phyloP scores from a whole-genome alignment of 2,888 invertebrate species.

The Aphodius granarius region DNA sequence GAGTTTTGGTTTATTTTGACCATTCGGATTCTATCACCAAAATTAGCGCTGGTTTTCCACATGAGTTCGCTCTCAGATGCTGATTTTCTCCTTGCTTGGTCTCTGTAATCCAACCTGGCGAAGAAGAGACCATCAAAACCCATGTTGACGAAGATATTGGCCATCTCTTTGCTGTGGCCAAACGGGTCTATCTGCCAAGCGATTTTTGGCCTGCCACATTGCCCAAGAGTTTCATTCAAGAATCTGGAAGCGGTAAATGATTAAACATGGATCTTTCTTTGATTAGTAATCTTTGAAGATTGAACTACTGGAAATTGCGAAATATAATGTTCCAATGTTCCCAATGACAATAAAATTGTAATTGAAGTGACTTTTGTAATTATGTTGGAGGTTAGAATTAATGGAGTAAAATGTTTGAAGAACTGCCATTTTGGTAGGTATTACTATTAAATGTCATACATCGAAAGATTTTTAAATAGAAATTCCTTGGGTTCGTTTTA shows the following conservation, averaged over 20 bases:
- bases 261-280: too few relatives aligned
- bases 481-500: too few relatives aligned
- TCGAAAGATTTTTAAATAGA: too few relatives aligned
- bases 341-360: too few relatives aligned
- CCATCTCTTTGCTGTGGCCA: conserved; percentile 86
- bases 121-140: conserved; percentile 88
- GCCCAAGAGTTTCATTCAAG: conserved; percentile 68
- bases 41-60: conserved; percentile 75
- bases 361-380: too few relatives aligned
- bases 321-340: too few relatives aligned
- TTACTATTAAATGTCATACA: too few relatives aligned
- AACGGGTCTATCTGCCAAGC: conserved; percentile 89
- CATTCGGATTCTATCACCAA: conserved; percentile 42
- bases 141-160: conserved; percentile 77
- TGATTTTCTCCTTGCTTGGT: conserved; percentile 67
- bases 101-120: conserved; percentile 85
- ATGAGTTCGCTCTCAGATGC: conserved; percentile 74
- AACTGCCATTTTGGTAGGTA: too few relatives aligned
- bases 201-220: conserved; percentile 71
- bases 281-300: too few relatives aligned
- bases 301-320: too few relatives aligned
- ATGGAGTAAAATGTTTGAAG: too few relatives aligned
- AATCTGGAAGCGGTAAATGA: conserved; percentile 53
- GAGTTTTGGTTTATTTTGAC: neutral
- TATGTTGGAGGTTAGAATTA: too few relatives aligned